A percentile compares a stretch with the other conserved stretches of the same genome.
These are phyloP conservation scores for Melinopterus prodromus DNA, from an alignment of 2,888 invertebrate genomes.

Conservation along the genomic window DNA sequence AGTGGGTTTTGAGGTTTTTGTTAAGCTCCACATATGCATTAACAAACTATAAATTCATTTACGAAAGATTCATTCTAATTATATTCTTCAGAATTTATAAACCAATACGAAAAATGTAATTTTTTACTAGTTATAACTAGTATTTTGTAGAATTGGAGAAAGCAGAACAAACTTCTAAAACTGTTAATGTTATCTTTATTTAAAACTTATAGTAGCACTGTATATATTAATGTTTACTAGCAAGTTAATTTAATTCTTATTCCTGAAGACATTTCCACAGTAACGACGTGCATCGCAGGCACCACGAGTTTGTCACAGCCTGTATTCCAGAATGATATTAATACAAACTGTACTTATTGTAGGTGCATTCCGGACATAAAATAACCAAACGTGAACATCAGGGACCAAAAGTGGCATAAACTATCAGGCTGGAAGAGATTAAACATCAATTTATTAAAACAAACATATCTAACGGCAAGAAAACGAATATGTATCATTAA, in stretches of 20 bases:
- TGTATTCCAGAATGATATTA: too few species aligned
- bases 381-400: neutral
- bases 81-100: too few species aligned
- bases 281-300: too few species aligned
- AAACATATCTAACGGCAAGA: neutral
- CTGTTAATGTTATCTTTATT: neutral
- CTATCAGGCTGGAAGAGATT: neutral
- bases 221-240: too few species aligned
- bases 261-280: too few species aligned
- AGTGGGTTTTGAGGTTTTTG: too few species aligned
- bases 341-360: neutral
- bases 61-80: neutral
- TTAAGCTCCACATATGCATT: neutral
- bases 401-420: neutral
- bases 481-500: neutral
- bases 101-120: too few species aligned
- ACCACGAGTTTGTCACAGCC: too few species aligned
- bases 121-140: too few species aligned
- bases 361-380: neutral
- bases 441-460: neutral
- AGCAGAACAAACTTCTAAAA: neutral
- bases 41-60: neutral
- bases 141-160: neutral
- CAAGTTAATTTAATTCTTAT: too few species aligned
- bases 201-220: too few species aligned